These are phyloP conservation scores for Scelioninae gen. 1 DNA, from an alignment of 2,888 invertebrate species.

Conservation along the genomic window DNA sequence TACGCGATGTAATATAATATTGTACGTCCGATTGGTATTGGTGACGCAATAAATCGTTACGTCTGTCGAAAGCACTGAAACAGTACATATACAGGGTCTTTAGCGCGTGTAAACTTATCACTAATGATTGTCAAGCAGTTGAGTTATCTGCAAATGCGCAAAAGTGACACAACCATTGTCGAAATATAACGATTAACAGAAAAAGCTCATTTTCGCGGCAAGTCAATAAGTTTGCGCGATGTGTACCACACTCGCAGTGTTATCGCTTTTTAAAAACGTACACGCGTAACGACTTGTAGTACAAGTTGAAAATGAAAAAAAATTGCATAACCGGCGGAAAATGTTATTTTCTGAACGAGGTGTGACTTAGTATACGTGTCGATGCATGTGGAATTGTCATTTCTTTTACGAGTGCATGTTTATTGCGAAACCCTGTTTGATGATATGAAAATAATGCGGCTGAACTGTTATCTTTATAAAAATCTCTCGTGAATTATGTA, in stretches of 20 bases:
- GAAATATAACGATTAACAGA: no score
- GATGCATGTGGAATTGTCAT: not conserved
- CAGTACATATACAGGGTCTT: slow-evolving; percentile 58
- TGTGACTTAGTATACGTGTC: no score
- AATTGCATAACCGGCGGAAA: slow-evolving; percentile 34
- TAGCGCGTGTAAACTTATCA: slow-evolving; percentile 72
- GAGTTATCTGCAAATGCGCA: slow-evolving; percentile 60
- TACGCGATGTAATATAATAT: not conserved
- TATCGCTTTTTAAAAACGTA: slow-evolving; percentile 47
- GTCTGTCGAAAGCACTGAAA: slow-evolving; percentile 62
- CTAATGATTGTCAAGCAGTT: slow-evolving; percentile 69
- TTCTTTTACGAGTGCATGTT: not conserved
- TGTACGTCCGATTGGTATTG: slow-evolving; percentile 60
- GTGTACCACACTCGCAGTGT: slow-evolving; percentile 6
- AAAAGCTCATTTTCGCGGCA: slow-evolving; percentile 29
- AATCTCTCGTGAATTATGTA: slow-evolving; percentile 38
- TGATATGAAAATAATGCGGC: slow-evolving; percentile 54
- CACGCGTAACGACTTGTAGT: slow-evolving; percentile 57
- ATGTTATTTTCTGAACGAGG: slow-evolving; percentile 29
- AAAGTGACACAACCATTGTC: slow-evolving; percentile 53
- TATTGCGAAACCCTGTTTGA: slow-evolving; percentile 29
- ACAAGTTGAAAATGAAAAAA: slow-evolving; percentile 46
- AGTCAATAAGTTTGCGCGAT: slow-evolving; percentile 27
- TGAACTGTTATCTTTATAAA: slow-evolving; percentile 34
- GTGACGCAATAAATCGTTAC: slow-evolving; percentile 70